Evolutionary conservation across 2,113 vertebrate genomes (phyloP).

Genomic region (Pomatorhinus ruficollis): DNA sequence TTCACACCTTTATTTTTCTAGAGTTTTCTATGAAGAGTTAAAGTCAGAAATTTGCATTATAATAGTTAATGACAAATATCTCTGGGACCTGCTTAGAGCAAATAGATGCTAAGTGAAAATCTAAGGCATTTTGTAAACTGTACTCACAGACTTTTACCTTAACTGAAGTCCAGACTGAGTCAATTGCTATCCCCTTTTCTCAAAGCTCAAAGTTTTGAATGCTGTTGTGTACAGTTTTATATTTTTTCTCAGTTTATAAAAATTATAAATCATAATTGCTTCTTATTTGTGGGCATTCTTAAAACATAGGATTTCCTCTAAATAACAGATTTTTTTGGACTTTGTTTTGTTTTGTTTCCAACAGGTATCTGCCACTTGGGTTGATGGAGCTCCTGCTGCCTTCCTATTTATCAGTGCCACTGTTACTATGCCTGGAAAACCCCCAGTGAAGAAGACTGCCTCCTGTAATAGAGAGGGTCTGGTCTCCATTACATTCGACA

Average conservation of each 20-base stretch:
- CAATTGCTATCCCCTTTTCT: neutral
- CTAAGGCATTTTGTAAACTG: neutral
- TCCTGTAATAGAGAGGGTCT: constrained; percentile 43
- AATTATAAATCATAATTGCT: neutral
- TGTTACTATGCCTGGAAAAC: neutral
- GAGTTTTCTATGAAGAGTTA: neutral
- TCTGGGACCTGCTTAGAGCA: neutral
- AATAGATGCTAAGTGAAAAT: neutral
- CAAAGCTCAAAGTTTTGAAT: neutral
- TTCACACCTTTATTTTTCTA: neutral
- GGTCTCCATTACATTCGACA: constrained; percentile 12
- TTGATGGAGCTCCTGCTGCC: constrained; percentile 63
- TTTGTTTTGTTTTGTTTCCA: neutral
- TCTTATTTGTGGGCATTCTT: neutral
- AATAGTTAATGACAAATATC: neutral
- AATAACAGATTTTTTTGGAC: neutral
- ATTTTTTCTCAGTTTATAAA: neutral
- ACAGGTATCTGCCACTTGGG: constrained; percentile 55
- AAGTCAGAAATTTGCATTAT: neutral
- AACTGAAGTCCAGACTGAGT: neutral
- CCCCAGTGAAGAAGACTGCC: neutral
- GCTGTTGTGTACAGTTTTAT: neutral
- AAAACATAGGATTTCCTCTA: neutral
- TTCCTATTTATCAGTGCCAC: constrained; percentile 39
- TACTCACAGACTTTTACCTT: neutral